Base-by-base conservation (phyloP, 2,888 invertebrate species). In the Cryptus armator region DNA sequence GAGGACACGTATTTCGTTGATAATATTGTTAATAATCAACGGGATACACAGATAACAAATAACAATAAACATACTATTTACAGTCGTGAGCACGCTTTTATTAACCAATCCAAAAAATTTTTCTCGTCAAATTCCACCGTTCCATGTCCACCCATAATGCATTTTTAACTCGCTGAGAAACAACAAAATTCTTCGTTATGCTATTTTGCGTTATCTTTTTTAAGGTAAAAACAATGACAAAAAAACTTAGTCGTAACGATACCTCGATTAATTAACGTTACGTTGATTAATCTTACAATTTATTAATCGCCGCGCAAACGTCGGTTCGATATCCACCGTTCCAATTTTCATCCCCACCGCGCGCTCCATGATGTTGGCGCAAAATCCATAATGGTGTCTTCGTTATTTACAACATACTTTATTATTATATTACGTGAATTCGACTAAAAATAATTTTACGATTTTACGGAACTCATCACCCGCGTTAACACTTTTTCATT, bases 131-230 rank as follows among this genome's bases (percentile, higher is more conserved):
- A 88, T 92, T 89, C 90, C 89, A 81, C 85, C 89, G 90, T 91
- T 91, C 88, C 91, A 82, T 88, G 81, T 91, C 84, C 86, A 91
- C 90, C 90, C 90, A 90, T 87, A 89, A 91, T 92, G 90, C 91
- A 90, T 88, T 87, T 87, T 87, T 84, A 80, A 70, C 59, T 43
- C 56, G 56, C 81, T 75, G 29, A 71, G 46, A 72, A 53, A 80
- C 44, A 80, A 64, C 16, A 48, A 43, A 59, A 59, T 80, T 72
- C 56, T n/a, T 43, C 29, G 59, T 43, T 48, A 74, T 67, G 44
- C 70, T 43, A 46, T 81, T 82, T 32, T 24, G 29, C 32, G 71
- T 67, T 66, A 37, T 72, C 66, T 9, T 44, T 14, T 72, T 74
- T 67, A 67, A 67, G 7, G 84, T 68, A 72, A 24, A 70, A 86